Conservation (phyloP, 1,140 invertebrate genomes). For the Hylyphantes graminicola region DNA sequence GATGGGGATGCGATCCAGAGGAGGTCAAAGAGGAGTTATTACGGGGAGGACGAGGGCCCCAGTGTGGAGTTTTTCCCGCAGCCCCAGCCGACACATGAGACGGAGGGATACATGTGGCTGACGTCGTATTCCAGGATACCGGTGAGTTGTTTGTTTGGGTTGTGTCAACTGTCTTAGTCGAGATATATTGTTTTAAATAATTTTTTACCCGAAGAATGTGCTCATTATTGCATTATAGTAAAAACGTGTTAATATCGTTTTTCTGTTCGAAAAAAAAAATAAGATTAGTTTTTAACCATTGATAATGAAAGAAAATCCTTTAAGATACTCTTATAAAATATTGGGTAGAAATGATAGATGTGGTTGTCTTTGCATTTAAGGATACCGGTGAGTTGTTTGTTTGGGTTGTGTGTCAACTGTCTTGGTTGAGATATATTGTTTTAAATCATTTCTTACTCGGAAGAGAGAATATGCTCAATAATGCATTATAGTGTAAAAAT, state of each 20-base stretch:
- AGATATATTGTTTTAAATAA: too few relatives aligned
- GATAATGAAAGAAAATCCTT: too few relatives aligned
- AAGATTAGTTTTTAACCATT: too few relatives aligned
- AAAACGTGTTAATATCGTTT: too few relatives aligned
- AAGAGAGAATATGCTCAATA: too few relatives aligned
- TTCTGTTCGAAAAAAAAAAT: too few relatives aligned
- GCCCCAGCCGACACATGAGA: conserved; percentile 56
- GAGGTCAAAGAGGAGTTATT: conserved; percentile 11
- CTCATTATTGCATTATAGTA: too few relatives aligned
- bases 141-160: not conserved
- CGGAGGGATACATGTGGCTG: conserved; percentile 63
- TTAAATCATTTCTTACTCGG: too few relatives aligned
- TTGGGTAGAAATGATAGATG: conserved; percentile 56
- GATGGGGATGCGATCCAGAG: not conserved
- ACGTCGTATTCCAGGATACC: conserved; percentile 1
- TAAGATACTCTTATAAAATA: too few relatives aligned
- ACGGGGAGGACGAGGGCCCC: conserved; percentile 27
- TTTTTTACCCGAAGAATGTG: too few relatives aligned
- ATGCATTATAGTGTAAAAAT: too few relatives aligned
- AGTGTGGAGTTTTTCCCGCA: conserved; percentile 61
- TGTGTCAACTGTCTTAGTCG: not conserved
- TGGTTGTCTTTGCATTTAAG: conserved; percentile 65
- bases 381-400: conserved; percentile 63
- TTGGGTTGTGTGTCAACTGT: not conserved
- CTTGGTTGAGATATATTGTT: too few relatives aligned